phyloP scores from a whole-genome alignment of 2,888 invertebrate genomes.

The Drosophila cognata region DNA sequence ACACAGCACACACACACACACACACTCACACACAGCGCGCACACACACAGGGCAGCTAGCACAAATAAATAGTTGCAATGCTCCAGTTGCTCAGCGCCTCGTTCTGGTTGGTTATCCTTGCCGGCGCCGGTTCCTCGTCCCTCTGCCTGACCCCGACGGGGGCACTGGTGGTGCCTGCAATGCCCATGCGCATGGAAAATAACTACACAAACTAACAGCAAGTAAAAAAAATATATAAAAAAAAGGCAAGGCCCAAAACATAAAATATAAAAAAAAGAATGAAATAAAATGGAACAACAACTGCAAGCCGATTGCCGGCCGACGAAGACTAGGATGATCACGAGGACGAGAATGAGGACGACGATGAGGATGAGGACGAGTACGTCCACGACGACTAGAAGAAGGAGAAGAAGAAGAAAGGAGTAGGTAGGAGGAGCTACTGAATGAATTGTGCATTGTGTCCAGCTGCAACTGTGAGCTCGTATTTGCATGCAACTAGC shows the following conservation, averaged over 20 bases:
- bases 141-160: conserved; percentile 18
- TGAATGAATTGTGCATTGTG: conserved; percentile 65
- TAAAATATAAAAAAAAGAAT: conserved; percentile 23
- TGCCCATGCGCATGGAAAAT: conserved; percentile 81
- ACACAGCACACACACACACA: conserved; percentile 32
- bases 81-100: conserved; percentile 72
- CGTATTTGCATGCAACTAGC: conserved; percentile 64
- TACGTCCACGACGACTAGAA: conserved; percentile 14
- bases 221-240: conserved; percentile 24
- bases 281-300: conserved; percentile 42
- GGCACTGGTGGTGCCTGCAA: conserved; percentile 65
- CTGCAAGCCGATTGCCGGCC: conserved; percentile 57
- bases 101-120: conserved; percentile 74
- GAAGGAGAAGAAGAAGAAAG: conserved; percentile 18
- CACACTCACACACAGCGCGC: conserved; percentile 13
- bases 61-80: conserved; percentile 77
- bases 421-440: conserved; percentile 48
- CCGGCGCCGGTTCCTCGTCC: conserved; percentile 52
- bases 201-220: conserved; percentile 73
- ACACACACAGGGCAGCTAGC: conserved; percentile 35
- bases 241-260: conserved; percentile 44
- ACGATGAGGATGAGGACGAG: background rate
- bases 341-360: conserved; percentile 8
- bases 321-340: conserved; percentile 16
- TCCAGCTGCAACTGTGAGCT: conserved; percentile 44